Conservation (phyloP, 2,888 invertebrate species). For the Clitarchus hookeri region DNA sequence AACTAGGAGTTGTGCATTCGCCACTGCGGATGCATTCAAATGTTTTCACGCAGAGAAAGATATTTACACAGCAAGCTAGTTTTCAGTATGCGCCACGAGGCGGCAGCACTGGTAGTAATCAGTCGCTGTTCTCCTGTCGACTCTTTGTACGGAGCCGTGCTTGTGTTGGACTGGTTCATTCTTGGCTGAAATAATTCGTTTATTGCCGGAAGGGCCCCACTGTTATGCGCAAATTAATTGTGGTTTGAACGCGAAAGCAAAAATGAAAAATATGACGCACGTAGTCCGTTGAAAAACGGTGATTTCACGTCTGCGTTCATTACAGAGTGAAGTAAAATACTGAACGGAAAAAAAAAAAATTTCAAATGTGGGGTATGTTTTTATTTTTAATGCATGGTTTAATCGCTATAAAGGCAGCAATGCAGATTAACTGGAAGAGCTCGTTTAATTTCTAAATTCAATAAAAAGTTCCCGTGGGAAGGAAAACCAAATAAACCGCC, state of each 20-base stretch:
- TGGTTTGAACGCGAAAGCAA: neutral
- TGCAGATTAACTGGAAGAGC: too few relatives aligned
- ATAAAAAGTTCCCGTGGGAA: too few relatives aligned
- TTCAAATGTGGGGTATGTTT: too few relatives aligned
- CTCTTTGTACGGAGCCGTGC: neutral
- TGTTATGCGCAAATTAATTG: neutral
- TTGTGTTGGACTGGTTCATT: neutral
- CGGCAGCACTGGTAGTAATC: neutral
- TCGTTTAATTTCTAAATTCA: too few relatives aligned
- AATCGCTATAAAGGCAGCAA: too few relatives aligned
- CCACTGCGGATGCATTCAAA: neutral
- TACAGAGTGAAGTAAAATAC: neutral
- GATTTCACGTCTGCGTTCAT: neutral
- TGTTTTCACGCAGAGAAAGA: neutral
- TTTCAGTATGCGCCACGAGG: neutral
- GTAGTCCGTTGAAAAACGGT: neutral
- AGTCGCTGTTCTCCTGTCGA: neutral
- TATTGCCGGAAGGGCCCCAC: neutral
- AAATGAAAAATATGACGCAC: neutral
- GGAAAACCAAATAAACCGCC: too few relatives aligned
- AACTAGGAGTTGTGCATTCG: neutral
- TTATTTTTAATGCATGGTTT: too few relatives aligned
- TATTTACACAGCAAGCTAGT: neutral
- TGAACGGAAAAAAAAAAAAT: neutral
- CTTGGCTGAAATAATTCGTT: neutral